phyloP scores from a whole-genome alignment of 2,113 vertebrate species.

The Benitochromis conjunctus region DNA sequence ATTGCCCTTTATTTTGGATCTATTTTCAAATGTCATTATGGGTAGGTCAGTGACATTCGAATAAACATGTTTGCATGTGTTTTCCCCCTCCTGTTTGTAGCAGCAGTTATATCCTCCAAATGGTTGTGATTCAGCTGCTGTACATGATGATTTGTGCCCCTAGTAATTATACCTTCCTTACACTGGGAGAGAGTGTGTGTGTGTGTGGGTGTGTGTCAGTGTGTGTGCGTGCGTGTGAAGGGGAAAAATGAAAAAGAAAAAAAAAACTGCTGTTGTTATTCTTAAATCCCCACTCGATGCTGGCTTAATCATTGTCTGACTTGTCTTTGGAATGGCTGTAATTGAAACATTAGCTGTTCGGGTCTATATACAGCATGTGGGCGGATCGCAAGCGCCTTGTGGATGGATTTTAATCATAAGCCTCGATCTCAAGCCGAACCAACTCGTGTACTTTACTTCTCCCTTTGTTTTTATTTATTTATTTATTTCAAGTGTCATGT shows the following conservation, averaged over 20 bases:
- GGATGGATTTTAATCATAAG: slow-evolving; percentile 56
- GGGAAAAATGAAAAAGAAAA: not conserved
- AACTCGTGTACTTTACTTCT: slow-evolving; percentile 10
- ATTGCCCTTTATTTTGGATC: not conserved
- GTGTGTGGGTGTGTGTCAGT: not conserved
- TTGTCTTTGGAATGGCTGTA: slow-evolving; percentile 61
- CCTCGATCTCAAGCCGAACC: slow-evolving; percentile 20
- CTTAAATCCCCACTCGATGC: slow-evolving; percentile 59
- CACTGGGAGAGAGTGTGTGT: not conserved
- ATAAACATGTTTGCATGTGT: slow-evolving; percentile 38
- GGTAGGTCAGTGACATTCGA: slow-evolving; percentile 17
- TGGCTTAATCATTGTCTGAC: slow-evolving; percentile 66
- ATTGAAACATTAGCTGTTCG: slow-evolving; percentile 69
- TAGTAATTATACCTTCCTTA: slow-evolving; percentile 63
- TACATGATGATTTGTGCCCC: slow-evolving; percentile 56
- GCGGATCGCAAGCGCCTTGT: slow-evolving; percentile 26
- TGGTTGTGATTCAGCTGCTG: slow-evolving; percentile 43
- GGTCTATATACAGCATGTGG: slow-evolving; percentile 57
- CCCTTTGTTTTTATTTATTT: not conserved
- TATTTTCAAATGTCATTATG: slow-evolving; percentile 20
- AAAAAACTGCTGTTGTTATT: slow-evolving; percentile 39
- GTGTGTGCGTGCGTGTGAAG: not conserved
- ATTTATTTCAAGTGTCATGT: not conserved
- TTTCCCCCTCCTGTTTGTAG: not conserved
- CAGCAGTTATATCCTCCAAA: slow-evolving; percentile 27